A percentile compares a stretch with the other conserved stretches of the same genome.
These are phyloP conservation scores for Delphinus delphis DNA, from an alignment of 2,113 vertebrate species.

Conservation along the genomic window DNA sequence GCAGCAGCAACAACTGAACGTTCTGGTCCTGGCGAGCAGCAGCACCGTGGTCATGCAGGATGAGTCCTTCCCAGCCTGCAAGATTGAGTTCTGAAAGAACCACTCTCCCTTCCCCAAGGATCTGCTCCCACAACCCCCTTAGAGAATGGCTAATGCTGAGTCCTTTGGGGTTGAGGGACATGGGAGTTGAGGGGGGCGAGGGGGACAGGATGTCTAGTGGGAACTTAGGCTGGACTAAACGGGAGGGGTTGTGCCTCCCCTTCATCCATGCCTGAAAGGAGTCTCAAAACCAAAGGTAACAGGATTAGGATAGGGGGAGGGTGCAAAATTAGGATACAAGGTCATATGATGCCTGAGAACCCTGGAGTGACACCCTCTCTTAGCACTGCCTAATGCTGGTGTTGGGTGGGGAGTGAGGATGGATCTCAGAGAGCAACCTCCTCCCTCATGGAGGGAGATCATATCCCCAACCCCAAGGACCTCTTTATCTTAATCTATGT, in stretches of 20 bases:
- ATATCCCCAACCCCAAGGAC: neutral
- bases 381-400: conserved; percentile 37
- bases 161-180: conserved; percentile 57
- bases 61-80: conserved; percentile 99
- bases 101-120: conserved; percentile 67
- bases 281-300: conserved; percentile 64
- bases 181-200: neutral
- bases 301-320: neutral
- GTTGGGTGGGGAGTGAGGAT: neutral
- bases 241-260: neutral
- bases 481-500: conserved; percentile 51
- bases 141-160: conserved; percentile 52
- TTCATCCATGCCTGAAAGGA: conserved; percentile 14
- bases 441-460: neutral
- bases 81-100: conserved; percentile 96
- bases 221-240: conserved; percentile 16
- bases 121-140: conserved; percentile 36
- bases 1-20: conserved; percentile 96
- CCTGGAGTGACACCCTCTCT: neutral
- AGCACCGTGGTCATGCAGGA: conserved; percentile 99
- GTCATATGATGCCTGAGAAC: conserved; percentile 11
- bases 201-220: neutral
- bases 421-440: conserved; percentile 47
- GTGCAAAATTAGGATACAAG: neutral
- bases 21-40: conserved; percentile 99